Conservation (phyloP, 2,888 invertebrate species). For the Liposcelis brunnea region DNA sequence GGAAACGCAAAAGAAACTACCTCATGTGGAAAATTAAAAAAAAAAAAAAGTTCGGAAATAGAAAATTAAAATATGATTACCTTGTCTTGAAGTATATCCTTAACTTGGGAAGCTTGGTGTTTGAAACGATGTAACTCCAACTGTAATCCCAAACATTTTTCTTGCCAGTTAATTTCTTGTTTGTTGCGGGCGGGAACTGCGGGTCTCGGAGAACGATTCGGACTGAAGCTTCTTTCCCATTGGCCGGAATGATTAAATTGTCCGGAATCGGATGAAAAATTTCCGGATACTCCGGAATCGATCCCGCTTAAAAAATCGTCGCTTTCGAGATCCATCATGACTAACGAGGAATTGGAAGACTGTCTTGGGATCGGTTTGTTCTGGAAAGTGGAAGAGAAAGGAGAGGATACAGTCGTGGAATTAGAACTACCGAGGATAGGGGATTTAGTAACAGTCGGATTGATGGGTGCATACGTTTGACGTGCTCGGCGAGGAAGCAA, state of each 20-base stretch:
- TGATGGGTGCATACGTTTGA: conserved; percentile 12
- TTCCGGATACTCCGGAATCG: conserved; percentile 16
- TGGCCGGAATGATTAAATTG: conserved; percentile 19
- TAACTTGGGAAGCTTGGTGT: conserved; percentile 69
- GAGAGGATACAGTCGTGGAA: no score
- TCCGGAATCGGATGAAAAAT: conserved; percentile 19
- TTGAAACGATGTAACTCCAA: conserved; percentile 70
- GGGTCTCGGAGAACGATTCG: conserved; percentile 17
- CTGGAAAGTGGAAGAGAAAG: conserved; percentile 1
- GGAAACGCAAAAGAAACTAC: conserved; percentile 12
- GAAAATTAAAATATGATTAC: conserved; percentile 31
- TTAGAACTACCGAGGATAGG: no score
- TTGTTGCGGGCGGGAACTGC: not conserved
- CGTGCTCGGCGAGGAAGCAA: conserved; percentile 37
- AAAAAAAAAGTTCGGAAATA: conserved; percentile 25
- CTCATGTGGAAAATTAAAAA: conserved; percentile 29
- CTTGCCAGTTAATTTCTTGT: conserved; percentile 50
- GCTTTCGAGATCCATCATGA: conserved; percentile 18
- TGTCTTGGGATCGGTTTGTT: not conserved
- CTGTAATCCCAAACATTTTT: conserved; percentile 70
- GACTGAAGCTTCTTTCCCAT: conserved; percentile 14
- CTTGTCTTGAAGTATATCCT: conserved; percentile 81
- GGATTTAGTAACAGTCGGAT: no score
- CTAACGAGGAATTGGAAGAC: conserved; percentile 22
- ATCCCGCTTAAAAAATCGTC: conserved; percentile 11